A percentile compares a stretch with the other conserved stretches of the same genome.
phyloP scores from a whole-genome alignment of 2,113 vertebrate genomes.

The Zosterops borbonicus region DNA sequence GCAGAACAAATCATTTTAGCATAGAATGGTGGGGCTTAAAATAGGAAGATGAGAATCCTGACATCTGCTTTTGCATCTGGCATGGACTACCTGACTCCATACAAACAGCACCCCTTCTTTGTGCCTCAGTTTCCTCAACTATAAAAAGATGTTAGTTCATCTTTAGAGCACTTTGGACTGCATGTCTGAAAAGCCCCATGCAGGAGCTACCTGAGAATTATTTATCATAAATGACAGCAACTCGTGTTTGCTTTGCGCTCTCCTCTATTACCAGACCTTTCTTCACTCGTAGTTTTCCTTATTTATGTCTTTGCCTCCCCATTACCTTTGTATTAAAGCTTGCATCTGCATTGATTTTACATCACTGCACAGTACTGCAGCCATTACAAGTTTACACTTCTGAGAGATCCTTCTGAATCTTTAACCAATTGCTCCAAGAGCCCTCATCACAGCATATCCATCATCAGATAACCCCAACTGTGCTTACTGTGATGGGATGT shows the following conservation, averaged over 20 bases:
- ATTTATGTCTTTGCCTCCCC: constrained; percentile 57
- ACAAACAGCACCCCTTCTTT: background rate
- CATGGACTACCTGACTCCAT: background rate
- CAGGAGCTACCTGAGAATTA: background rate
- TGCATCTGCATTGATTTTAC: constrained; percentile 61
- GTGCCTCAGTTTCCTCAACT: constrained; percentile 40
- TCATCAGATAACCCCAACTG: background rate
- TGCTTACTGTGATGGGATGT: rapidly evolving
- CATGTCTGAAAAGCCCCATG: background rate
- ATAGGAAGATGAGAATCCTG: background rate
- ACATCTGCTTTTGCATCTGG: background rate
- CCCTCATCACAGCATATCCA: background rate
- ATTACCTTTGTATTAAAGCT: constrained; percentile 49
- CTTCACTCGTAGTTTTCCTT: constrained; percentile 41
- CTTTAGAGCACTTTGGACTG: background rate
- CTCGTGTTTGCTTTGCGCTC: background rate
- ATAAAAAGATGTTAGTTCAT: background rate
- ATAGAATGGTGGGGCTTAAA: background rate
- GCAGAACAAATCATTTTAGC: background rate
- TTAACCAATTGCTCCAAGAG: constrained; percentile 20
- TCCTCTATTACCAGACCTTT: constrained; percentile 37
- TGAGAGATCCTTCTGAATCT: constrained; percentile 6
- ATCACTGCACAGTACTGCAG: constrained; percentile 25
- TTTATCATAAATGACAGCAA: constrained; percentile 32
- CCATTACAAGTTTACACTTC: constrained; percentile 42